These are phyloP conservation scores for Ochropleura plecta DNA, from an alignment of 2,888 invertebrate genomes.

Conservation along the genomic window DNA sequence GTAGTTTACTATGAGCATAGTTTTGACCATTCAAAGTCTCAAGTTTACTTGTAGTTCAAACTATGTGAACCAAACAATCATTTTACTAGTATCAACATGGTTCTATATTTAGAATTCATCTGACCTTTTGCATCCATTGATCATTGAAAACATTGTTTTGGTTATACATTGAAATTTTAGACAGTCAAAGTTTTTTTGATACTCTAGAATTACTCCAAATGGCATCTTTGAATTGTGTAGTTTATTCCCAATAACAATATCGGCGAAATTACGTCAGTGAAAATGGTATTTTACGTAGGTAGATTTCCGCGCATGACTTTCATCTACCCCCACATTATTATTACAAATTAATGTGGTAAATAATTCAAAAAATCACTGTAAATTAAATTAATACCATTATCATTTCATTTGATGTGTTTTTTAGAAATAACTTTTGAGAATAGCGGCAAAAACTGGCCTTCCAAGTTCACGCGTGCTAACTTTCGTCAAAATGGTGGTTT, in stretches of 20 bases:
- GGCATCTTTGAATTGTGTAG: not conserved
- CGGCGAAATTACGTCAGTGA: slow-evolving; percentile 5
- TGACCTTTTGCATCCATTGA: not conserved
- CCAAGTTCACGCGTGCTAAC: slow-evolving; percentile 27
- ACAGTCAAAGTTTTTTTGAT: not conserved
- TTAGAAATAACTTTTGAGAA: not conserved
- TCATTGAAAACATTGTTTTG: not conserved
- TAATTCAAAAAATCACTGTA: not conserved
- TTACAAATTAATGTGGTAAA: slow-evolving; percentile 7
- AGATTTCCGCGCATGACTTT: slow-evolving; percentile 24
- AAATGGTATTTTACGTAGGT: slow-evolving; percentile 32
- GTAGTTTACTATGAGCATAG: not conserved
- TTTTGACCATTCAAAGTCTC: not conserved
- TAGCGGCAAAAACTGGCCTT: not conserved
- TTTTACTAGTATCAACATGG: not conserved
- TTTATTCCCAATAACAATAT: not conserved
- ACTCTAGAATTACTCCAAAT: not conserved
- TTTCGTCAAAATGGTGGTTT: slow-evolving; percentile 64
- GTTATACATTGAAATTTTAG: not conserved
- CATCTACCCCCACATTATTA: slow-evolving; percentile 45
- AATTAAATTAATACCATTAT: not conserved
- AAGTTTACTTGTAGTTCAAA: not conserved
- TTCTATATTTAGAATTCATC: not conserved
- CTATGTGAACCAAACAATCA: not conserved
- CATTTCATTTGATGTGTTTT: not conserved